Percentiles rank a stretch among this genome's conserved stretches.
Evolutionary conservation across 1,140 invertebrate genomes (phyloP).

Genomic region (Vollenhovia emeryi): DNA sequence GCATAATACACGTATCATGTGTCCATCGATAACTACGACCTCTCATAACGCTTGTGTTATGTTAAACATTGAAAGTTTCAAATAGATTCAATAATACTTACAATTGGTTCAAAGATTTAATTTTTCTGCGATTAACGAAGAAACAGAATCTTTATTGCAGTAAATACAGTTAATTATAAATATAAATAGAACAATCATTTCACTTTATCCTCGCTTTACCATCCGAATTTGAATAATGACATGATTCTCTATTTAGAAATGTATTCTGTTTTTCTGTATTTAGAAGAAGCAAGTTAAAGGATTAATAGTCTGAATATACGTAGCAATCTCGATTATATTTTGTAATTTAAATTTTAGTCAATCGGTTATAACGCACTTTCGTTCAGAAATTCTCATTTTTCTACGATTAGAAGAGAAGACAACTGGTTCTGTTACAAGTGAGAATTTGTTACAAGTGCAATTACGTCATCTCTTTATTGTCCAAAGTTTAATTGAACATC

Average conservation of each 20-base stretch:
- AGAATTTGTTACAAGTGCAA: not conserved
- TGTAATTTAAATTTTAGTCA: not conserved
- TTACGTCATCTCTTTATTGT: not conserved
- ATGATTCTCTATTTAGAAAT: not conserved
- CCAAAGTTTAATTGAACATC: not conserved
- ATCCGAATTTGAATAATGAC: not conserved
- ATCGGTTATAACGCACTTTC: not conserved
- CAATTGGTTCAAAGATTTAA: not conserved
- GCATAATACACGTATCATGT: not conserved
- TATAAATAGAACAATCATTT: constrained; percentile 4
- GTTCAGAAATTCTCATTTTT: not conserved
- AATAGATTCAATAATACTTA: not conserved
- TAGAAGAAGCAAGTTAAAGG: not conserved
- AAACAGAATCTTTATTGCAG: not conserved
- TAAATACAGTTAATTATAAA: not conserved
- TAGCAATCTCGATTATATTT: not conserved
- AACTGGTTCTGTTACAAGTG: not conserved
- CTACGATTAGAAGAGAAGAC: not conserved
- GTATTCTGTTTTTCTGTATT: not conserved
- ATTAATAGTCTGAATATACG: not conserved
- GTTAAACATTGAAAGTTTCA: not conserved
- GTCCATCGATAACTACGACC: not conserved
- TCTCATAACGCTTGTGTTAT: not conserved
- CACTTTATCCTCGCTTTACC: not conserved
- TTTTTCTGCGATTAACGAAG: not conserved